Conservation (phyloP, 2,888 invertebrate genomes). For the Taphrorychus bicolor region DNA sequence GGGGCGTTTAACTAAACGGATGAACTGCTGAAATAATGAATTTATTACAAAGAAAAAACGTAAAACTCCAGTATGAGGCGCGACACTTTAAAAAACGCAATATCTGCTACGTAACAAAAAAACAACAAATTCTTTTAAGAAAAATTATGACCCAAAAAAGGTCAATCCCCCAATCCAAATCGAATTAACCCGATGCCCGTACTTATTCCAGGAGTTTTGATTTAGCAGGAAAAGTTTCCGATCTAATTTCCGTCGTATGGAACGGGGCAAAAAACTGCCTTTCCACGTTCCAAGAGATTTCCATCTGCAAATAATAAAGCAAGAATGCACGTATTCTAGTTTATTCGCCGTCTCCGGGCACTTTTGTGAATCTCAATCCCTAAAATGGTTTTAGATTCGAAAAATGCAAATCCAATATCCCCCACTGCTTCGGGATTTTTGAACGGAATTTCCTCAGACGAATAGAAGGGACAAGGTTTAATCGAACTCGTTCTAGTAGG, state of each 20-base stretch:
- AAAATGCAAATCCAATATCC: conserved; percentile 36
- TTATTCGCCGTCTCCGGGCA: conserved; percentile 30
- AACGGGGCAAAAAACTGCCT: neutral
- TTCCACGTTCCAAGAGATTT: conserved; percentile 7
- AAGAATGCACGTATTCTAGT: conserved; percentile 27
- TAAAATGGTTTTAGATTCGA: conserved; percentile 28
- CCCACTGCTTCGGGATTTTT: conserved; percentile 14
- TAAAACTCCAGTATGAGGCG: no score
- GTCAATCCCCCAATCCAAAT: no score
- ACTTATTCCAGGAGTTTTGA: no score
- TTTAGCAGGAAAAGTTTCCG: neutral
- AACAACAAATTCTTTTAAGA: no score
- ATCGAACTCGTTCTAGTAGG: no score
- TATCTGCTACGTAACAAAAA: no score
- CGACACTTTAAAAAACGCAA: no score
- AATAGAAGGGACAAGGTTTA: neutral
- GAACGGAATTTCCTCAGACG: neutral
- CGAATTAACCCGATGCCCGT: no score
- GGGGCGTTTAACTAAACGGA: no score
- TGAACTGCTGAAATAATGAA: no score
- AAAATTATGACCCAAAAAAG: no score
- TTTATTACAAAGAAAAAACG: no score
- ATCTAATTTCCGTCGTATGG: neutral
- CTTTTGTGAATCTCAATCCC: conserved; percentile 27
- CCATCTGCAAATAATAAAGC: conserved; percentile 24